phyloP scores from a whole-genome alignment of 2,113 vertebrate species.

The Actinemys pallida region DNA sequence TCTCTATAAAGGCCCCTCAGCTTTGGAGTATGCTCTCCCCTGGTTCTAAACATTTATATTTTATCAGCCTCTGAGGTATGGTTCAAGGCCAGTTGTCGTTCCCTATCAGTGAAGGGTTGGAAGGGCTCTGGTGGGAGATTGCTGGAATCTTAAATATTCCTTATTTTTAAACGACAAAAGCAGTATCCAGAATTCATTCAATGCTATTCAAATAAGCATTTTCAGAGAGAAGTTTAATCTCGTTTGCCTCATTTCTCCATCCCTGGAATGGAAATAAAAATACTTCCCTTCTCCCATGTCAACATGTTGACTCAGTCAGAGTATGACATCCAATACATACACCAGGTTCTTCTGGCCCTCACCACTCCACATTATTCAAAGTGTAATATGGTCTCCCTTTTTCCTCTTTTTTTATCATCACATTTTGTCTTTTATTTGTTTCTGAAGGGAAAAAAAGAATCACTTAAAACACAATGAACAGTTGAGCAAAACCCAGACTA shows the following conservation, averaged over 20 bases:
- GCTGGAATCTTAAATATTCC: not conserved
- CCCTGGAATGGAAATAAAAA: not conserved
- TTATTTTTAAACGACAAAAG: not conserved
- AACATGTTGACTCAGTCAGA: not conserved
- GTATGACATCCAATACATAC: not conserved
- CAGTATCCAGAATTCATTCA: accelerated
- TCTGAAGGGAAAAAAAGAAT: conserved; percentile 26
- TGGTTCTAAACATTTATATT: not conserved
- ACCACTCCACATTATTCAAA: not conserved
- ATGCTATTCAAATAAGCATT: not conserved
- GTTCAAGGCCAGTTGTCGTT: not conserved
- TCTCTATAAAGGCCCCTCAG: not conserved
- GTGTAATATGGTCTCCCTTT: not conserved
- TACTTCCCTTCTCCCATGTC: not conserved
- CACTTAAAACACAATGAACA: not conserved
- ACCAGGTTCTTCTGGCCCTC: conserved; percentile 16
- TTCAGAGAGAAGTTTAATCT: not conserved
- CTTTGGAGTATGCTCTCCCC: not conserved
- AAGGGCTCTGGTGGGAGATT: not conserved
- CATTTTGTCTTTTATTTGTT: conserved; percentile 10
- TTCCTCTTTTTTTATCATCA: not conserved
- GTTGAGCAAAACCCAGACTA: not conserved
- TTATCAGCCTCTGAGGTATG: not conserved
- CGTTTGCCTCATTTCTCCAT: not conserved
- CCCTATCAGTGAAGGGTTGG: accelerated